Evolutionary conservation across 1,140 invertebrate species (phyloP), one percentile per base, ranked within the genome.

Genomic region (Drosophila orosa): DNA sequence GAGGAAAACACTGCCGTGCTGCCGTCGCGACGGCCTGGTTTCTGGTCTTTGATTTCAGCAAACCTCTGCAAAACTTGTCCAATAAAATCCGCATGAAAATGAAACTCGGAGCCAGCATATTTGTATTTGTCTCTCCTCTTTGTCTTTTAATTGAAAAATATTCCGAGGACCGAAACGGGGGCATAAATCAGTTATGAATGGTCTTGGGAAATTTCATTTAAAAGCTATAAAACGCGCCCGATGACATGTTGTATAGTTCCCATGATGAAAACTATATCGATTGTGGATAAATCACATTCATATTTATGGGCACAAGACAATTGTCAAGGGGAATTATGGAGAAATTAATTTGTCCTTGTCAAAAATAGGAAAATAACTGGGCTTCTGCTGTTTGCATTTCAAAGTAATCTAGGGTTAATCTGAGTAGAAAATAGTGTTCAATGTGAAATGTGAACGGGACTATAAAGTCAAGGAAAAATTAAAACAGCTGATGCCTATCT

Each of bases 31-130:
- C 72, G 81, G 66, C 66, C 76, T 76, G 44, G 44, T 72, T 76
- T 74, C 39, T 57, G 80, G 35, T 74, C 73, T 87, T 50, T 68
- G 78, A 78, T 78, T 89, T 84, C 77, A 84, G 84, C 84, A 74
- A 61, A 74, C 44, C 77, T 84, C 42, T 58, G 84, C 84, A 80
- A 61, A 86, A 80, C 66, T 59, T 48, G 76, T 57, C 65, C 82
- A 76, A 82, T 76, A 57, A 63, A 75, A 55, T 56, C 33, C 65
- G 7, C 54, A 87, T 76, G 81, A 72, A 75, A 78, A 78, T 74
- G 73, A 86, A 78, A 74, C 60, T 50, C 60, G 27, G 54, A 37
- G 31, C 67, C 60, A 80, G 66, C 74, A 77, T 76, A 69, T 72
- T 75, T 62, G 58, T 52, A 24, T 75, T 56, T 52, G 52, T 50